Percentiles rank a stretch among this genome's conserved stretches.
Evolutionary conservation across 1,140 invertebrate genomes (phyloP).

Genomic region (Heterodera carotae): DNA sequence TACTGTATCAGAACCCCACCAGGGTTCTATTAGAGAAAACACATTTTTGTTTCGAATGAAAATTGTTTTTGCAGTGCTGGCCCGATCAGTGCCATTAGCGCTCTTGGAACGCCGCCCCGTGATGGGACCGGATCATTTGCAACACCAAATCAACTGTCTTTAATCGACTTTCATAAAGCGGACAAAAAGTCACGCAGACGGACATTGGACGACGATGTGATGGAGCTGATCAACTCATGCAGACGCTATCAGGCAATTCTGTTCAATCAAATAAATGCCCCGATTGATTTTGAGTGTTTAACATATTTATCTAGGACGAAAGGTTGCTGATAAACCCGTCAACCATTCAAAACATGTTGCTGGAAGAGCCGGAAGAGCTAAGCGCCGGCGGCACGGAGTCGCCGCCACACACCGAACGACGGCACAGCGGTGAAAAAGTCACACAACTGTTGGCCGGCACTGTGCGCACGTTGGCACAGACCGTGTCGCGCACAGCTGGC

Average conservation of each 20-base stretch:
- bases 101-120: neutral
- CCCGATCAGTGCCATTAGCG: neutral
- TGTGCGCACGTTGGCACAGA: constrained; percentile 54
- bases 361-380: constrained; percentile 25
- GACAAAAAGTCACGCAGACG: constrained; percentile 36
- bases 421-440: constrained; percentile 26
- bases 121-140: neutral
- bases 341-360: constrained; percentile 33
- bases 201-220: constrained; percentile 60
- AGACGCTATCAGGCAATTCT: constrained; percentile 53
- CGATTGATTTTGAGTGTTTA: neutral
- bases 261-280: too few relatives aligned
- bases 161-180: neutral
- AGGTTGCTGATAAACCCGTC: constrained; percentile 32
- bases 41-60: too few relatives aligned
- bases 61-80: neutral
- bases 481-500: constrained; percentile 44
- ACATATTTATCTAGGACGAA: constrained; percentile 29
- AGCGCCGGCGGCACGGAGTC: neutral
- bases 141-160: neutral
- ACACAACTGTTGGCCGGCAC: constrained; percentile 32
- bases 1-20: too few relatives aligned
- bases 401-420: neutral
- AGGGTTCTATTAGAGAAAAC: too few relatives aligned
- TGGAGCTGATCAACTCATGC: constrained; percentile 59